A percentile compares a stretch with the other conserved stretches of the same genome.
phyloP scores from a whole-genome alignment of 2,888 invertebrate species.

The Euphydryas editha region DNA sequence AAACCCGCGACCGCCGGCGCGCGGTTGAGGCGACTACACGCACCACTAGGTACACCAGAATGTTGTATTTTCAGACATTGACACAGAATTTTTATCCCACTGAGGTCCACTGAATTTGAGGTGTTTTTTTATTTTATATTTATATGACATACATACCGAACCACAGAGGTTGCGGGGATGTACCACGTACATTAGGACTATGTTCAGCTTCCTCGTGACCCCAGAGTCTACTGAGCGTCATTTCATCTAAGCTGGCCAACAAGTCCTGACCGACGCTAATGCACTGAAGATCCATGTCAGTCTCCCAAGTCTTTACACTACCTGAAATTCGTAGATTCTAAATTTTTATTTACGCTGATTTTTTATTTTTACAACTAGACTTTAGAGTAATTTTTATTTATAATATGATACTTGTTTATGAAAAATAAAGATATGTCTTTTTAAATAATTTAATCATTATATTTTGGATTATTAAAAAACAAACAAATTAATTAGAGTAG shows the following conservation, averaged over 20 bases:
- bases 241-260: constrained; percentile 79
- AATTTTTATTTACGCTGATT: background rate
- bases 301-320: constrained; percentile 84
- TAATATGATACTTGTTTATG: no score
- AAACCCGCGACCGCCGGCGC: no score
- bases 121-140: background rate
- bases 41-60: no score
- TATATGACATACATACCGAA: constrained; percentile 62
- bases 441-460: no score
- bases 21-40: no score
- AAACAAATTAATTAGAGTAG: no score
- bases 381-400: no score
- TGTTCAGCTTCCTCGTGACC: constrained; percentile 69
- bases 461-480: no score
- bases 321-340: constrained; percentile 50
- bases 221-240: constrained; percentile 77
- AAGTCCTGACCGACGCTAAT: constrained; percentile 85
- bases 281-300: constrained; percentile 84
- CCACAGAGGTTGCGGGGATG: constrained; percentile 72
- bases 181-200: constrained; percentile 63
- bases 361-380: no score
- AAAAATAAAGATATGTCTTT: no score
- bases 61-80: no score
- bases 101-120: background rate
- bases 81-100: no score